Conservation (phyloP, 2,797 vertebrate genomes). For the Phrynocephalus forsythii region DNA sequence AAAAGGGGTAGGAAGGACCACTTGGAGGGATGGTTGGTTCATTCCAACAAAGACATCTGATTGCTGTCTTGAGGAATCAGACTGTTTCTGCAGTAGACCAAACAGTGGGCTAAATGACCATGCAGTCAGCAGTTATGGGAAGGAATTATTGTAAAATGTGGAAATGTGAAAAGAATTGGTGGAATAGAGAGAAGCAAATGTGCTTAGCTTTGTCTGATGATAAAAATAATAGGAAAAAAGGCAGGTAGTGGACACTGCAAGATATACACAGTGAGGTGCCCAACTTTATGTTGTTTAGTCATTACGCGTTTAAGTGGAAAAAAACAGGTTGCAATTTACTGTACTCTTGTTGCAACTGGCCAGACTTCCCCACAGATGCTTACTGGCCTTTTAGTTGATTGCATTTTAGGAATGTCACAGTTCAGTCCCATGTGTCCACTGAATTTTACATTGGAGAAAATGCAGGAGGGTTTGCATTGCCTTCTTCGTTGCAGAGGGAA, state of each 20-base stretch:
- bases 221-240: not conserved
- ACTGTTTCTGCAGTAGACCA: too few species aligned
- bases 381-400: constrained; percentile 52
- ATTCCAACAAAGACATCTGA: too few species aligned
- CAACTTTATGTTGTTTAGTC: not conserved
- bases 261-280: not conserved
- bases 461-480: constrained; percentile 41
- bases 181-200: not conserved
- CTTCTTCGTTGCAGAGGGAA: constrained; percentile 25
- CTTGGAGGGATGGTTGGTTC: too few species aligned
- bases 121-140: too few species aligned
- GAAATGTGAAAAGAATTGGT: too few species aligned
- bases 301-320: too few species aligned
- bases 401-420: constrained; percentile 35
- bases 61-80: too few species aligned
- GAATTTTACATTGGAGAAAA: constrained; percentile 56
- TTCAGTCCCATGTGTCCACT: constrained; percentile 41
- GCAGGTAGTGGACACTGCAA: not conserved
- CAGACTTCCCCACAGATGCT: constrained; percentile 33
- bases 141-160: too few species aligned
- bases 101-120: too few species aligned
- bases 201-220: constrained; percentile 2
- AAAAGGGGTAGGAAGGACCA: too few species aligned
- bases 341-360: constrained; percentile 37
- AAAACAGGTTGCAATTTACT: constrained; percentile 7